Evolutionary conservation across 2,888 invertebrate species (phyloP).

Genomic region (Acanthosepion pharaonis): DNA sequence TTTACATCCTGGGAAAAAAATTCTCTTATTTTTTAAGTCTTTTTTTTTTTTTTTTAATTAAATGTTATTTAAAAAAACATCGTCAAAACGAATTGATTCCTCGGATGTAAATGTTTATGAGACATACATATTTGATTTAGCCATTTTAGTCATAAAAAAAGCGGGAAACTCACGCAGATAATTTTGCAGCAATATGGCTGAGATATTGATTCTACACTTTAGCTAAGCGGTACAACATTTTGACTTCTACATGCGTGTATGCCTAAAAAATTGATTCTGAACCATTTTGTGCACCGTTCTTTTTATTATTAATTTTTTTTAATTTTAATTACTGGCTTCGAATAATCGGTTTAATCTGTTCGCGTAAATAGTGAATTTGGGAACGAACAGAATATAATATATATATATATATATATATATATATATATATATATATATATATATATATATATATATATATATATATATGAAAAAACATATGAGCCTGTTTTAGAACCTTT

Average conservation of each 20-base stretch:
- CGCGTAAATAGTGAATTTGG: no score
- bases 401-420: no score
- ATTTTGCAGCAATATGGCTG: neutral
- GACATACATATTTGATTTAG: neutral
- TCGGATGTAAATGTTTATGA: neutral
- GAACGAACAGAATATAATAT: no score
- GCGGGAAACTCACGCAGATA: slow-evolving; percentile 4
- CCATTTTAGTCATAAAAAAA: neutral
- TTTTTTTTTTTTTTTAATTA: no score
- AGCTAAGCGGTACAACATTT: neutral
- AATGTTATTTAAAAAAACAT: no score
- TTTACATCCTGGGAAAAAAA: no score
- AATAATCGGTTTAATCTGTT: neutral
- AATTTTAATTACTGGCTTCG: neutral
- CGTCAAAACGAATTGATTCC: neutral
- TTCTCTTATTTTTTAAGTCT: no score
- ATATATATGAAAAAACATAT: neutral
- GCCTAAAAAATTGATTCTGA: neutral
- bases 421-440: no score
- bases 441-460: no score
- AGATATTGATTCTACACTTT: neutral
- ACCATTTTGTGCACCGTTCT: neutral
- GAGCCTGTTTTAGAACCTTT: neutral
- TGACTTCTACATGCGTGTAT: slow-evolving; percentile 23
- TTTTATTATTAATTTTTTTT: neutral